phyloP scores from a whole-genome alignment of 1,140 invertebrate genomes.

The Zaprionus ghesquierei region DNA sequence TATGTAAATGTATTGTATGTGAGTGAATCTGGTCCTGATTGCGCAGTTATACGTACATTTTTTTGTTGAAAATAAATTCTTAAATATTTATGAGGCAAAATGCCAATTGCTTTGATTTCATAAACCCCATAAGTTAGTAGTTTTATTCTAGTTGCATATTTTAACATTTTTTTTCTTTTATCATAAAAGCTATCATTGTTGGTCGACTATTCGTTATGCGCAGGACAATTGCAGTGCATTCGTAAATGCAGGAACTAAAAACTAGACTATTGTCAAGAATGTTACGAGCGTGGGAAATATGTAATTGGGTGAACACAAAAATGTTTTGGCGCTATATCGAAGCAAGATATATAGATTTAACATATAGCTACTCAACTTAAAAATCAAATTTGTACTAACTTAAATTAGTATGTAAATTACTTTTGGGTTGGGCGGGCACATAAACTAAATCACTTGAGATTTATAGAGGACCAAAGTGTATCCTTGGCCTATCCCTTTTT shows the following conservation, averaged over 20 bases:
- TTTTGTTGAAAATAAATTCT: conserved; percentile 48
- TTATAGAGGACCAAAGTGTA: background rate
- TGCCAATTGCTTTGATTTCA: too few species aligned
- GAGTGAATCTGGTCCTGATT: conserved; percentile 16
- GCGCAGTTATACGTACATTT: conserved; percentile 43
- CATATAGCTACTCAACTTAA: conserved; percentile 46
- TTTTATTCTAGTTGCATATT: background rate
- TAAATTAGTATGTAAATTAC: conserved; percentile 71
- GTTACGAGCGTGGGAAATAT: conserved; percentile 16
- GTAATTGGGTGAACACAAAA: conserved; percentile 65
- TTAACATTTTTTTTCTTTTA: background rate
- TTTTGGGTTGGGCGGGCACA: conserved; percentile 47
- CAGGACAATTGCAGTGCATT: background rate
- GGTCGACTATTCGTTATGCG: background rate
- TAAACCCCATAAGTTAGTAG: too few species aligned
- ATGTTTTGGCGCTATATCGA: conserved; percentile 17
- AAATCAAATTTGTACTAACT: conserved; percentile 73
- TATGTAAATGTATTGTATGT: too few species aligned
- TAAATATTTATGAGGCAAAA: conserved; percentile 44
- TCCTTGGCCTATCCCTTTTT: conserved; percentile 69
- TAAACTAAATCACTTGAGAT: conserved; percentile 43
- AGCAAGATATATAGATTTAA: conserved; percentile 8
- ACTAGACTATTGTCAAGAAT: conserved; percentile 42
- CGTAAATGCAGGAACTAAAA: conserved; percentile 23
- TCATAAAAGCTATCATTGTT: background rate